phyloP scores from a whole-genome alignment of 2,113 vertebrate genomes.

The Laticauda colubrina region DNA sequence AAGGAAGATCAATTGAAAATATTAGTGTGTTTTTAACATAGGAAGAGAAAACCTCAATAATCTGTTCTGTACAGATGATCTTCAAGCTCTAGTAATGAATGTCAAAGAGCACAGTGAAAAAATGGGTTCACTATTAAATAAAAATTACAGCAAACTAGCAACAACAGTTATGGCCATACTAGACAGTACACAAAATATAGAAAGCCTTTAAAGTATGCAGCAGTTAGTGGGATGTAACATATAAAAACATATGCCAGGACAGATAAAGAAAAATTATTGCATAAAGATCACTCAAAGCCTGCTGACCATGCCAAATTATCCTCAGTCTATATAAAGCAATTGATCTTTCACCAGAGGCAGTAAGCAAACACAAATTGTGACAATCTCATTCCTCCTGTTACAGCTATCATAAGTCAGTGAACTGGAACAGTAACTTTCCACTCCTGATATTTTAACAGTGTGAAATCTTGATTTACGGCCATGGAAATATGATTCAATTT shows the following conservation, averaged over 20 bases:
- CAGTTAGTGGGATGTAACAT: background rate
- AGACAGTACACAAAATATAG: background rate
- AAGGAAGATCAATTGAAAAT: background rate
- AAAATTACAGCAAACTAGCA: background rate
- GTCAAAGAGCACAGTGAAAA: background rate
- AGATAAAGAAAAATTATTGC: background rate
- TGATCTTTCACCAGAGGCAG: background rate
- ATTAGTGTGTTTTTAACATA: background rate
- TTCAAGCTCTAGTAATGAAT: background rate
- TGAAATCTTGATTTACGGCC: constrained; percentile 20
- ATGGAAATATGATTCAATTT: constrained; percentile 22
- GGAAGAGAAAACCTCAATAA: background rate
- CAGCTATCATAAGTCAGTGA: constrained; percentile 3
- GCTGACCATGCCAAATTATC: background rate
- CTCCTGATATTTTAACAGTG: background rate
- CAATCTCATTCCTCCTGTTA: background rate
- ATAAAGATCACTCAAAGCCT: background rate
- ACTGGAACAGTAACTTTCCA: background rate
- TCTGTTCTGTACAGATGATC: background rate
- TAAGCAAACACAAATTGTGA: constrained; percentile 1
- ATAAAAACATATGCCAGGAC: background rate
- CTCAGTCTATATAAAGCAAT: background rate
- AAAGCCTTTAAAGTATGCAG: background rate
- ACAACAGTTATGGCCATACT: background rate
- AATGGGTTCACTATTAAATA: background rate